Percentiles rank a stretch among this genome's conserved stretches.
phyloP scores from a whole-genome alignment of 2,113 vertebrate species.

The Chloropsis cyanopogon region DNA sequence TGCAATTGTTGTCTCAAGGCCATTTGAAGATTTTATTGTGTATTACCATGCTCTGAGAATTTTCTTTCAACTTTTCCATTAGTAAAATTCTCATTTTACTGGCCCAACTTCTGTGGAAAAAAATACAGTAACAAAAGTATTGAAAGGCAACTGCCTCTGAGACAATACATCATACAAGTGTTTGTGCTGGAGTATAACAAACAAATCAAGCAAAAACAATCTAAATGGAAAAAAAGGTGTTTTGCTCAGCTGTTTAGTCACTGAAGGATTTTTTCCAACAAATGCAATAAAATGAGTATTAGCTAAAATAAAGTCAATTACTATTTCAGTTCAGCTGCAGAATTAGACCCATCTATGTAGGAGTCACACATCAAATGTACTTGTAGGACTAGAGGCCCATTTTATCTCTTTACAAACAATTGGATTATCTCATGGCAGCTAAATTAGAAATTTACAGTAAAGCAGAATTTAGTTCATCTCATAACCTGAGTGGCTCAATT shows the following conservation, averaged over 20 bases:
- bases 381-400: background rate
- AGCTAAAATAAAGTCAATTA: background rate
- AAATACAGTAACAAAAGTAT: slow-evolving; percentile 36
- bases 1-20: slow-evolving; percentile 1
- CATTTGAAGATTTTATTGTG: slow-evolving; percentile 6
- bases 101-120: slow-evolving; percentile 52
- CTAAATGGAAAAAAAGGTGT: background rate
- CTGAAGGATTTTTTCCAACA: background rate
- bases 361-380: background rate
- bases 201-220: background rate
- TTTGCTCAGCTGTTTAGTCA: slow-evolving; percentile 22
- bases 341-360: background rate
- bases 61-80: slow-evolving; percentile 58
- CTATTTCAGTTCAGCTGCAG: background rate
- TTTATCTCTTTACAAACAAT: background rate
- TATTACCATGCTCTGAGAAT: slow-evolving; percentile 41
- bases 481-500: background rate
- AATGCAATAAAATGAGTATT: background rate
- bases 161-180: background rate
- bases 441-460: background rate
- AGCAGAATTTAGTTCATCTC: background rate
- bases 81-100: slow-evolving; percentile 58
- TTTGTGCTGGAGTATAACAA: background rate
- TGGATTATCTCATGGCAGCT: background rate
- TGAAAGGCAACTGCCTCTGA: slow-evolving; percentile 29